Evolutionary conservation across 1,140 invertebrate genomes (phyloP), one percentile per base, ranked within the genome.

Genomic region (Antheraea mylitta): DNA sequence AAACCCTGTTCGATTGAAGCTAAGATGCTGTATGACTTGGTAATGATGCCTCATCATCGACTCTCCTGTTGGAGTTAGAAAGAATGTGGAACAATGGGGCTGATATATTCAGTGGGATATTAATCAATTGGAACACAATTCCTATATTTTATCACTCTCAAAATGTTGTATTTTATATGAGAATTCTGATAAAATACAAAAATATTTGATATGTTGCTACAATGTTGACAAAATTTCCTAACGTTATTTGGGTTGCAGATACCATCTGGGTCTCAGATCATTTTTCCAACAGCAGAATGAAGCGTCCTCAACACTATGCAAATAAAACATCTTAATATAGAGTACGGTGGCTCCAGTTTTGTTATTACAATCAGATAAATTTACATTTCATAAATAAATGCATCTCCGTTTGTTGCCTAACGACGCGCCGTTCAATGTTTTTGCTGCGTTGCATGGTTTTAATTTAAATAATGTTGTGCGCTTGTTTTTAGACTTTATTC

Each of bases 351-450:
- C 86, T 83, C 77, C 77, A 82, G 89, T 91, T 91, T 91, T 91
- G 89, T 90, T 91, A 90, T 91, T 91, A 91, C 86, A 91, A 91
- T 88, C 89, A 87, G 85, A 89, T 85, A 79, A 79, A 91, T 91
- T 91, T 90, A 87, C 89, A 91, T 91, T 90, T 91, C 89, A 91
- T 91, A 91, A 91, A 91, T 91, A 91, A 91, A 91, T 91, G 87
- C 85, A 91, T 87, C 86, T 86, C 73, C 76, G 71, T 69, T 76
- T 65, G 45, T 73, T 74, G 70, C 72, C 82, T 90, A 90, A 90
- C 89, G 85, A 91, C 83, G 77, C 89, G 85, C 90, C 83, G 77
- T 72, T 80, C 81, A 75, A 75, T 77, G 75, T 89, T 87, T 88
- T 83, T 86, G 80, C 79, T 72, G 75, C 74, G 81, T 6, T 53